Evolutionary conservation across 1,140 invertebrate species (phyloP).

Genomic region (Tetranychus urticae): DNA sequence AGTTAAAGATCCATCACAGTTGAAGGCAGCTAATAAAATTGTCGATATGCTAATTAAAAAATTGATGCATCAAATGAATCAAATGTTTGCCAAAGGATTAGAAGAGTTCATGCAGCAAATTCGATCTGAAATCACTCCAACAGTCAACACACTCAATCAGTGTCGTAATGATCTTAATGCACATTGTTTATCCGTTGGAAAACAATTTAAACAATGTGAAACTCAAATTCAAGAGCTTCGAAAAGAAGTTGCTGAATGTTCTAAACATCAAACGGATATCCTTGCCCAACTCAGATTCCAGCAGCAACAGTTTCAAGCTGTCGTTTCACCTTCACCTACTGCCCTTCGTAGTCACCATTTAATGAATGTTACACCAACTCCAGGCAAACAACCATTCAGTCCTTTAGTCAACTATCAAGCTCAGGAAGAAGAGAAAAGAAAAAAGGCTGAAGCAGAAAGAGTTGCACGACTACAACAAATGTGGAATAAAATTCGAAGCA

Average conservation of each 20-base stretch:
- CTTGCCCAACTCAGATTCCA: background rate
- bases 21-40: background rate
- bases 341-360: background rate
- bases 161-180: background rate
- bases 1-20: background rate
- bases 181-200: background rate
- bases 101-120: background rate
- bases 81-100: background rate
- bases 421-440: background rate
- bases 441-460: background rate
- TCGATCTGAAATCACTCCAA: background rate
- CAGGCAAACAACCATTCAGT: background rate
- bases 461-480: background rate
- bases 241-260: background rate
- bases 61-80: background rate
- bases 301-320: background rate
- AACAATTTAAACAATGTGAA: conserved; percentile 1
- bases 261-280: background rate
- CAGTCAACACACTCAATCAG: background rate
- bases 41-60: background rate
- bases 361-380: background rate
- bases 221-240: background rate
- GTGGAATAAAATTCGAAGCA: background rate
- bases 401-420: background rate
- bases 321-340: background rate